These are phyloP conservation scores for Drosophila silvestris DNA, from an alignment of 2,888 invertebrate species.

Conservation along the genomic window DNA sequence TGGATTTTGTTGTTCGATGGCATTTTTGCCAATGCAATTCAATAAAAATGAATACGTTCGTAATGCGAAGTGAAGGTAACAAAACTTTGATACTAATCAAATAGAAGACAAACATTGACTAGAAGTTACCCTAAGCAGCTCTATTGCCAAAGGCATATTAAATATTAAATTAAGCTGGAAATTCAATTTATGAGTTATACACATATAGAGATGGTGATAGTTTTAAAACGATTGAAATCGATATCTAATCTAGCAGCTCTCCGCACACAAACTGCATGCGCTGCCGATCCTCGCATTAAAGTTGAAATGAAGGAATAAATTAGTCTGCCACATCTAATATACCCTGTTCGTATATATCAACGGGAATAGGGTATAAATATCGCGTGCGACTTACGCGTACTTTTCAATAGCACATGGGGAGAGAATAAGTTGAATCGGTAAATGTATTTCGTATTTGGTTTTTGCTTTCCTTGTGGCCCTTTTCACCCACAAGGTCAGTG, in stretches of 20 bases:
- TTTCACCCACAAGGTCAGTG: slow-evolving; percentile 62
- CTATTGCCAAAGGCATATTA: not conserved
- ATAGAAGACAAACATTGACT: not conserved
- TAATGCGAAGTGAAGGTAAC: slow-evolving; percentile 54
- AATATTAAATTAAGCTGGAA: not conserved
- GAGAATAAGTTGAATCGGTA: slow-evolving; percentile 40
- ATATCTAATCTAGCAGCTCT: not conserved
- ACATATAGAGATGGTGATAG: not conserved
- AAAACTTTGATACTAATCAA: slow-evolving; percentile 22
- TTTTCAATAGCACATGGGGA: slow-evolving; percentile 60
- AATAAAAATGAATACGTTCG: slow-evolving; percentile 56
- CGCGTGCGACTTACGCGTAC: slow-evolving; percentile 58
- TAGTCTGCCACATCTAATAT: not conserved
- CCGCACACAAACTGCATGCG: not conserved
- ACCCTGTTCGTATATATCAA: not conserved
- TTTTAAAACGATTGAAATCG: not conserved
- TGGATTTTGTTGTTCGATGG: slow-evolving; percentile 72
- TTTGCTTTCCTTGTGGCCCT: slow-evolving; percentile 34
- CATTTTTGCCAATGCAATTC: slow-evolving; percentile 58
- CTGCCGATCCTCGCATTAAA: not conserved
- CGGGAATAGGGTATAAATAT: slow-evolving; percentile 34
- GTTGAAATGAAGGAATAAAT: not conserved
- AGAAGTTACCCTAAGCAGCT: slow-evolving; percentile 3
- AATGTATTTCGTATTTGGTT: slow-evolving; percentile 48
- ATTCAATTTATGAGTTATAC: not conserved